Base-by-base conservation (phyloP, 2,113 vertebrate species). In the Pagrus major region DNA sequence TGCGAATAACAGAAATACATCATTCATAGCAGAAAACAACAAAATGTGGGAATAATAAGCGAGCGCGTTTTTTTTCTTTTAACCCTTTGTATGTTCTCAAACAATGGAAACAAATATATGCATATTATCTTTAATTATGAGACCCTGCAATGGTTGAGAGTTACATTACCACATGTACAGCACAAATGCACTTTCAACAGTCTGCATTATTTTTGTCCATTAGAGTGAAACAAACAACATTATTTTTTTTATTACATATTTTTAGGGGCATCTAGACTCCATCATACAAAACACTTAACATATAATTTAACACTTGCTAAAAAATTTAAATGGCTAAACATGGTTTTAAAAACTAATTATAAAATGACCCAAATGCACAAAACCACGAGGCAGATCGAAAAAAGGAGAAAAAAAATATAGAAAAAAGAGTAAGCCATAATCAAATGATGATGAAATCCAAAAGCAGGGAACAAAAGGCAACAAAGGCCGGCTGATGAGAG, bases 1-100 rank as follows among this genome's bases (percentile, higher is more conserved):
- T 68, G 63, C 27, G 58, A 77, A 59, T 29, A 7, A n/a, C 10
- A 49, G 6, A 56, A 46, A 51, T 29, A 6, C 46, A 68, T 66
- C 44, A 42, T 51, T 77, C 31, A 59, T 14, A 6, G 18, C 3
- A 9, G 25, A 79, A 66, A 61, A 58, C 21, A 71, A 29, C 9
- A 29, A 44, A 20, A 54, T 44, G 27, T 49, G 3, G 14, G 3
- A 54, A 61, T 14, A 42, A n/a, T 0, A 37, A 25, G 1, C 3
- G 4, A 21, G 20, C 0, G 31, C n/a, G 4, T 20, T 21, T 44
- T 29, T 18, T 61, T 44, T 29, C 11, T 61, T 15, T n/a, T 27
- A 47, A 65, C 6, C 2, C 11, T 60, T 41, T 14, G 9, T 8
- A 4, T 15, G 20, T 14, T 20, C 20, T 63, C 6, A 68, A 8